Base-by-base conservation (phyloP, 2,797 vertebrate genomes). In the Premnoplex brunnescens region DNA sequence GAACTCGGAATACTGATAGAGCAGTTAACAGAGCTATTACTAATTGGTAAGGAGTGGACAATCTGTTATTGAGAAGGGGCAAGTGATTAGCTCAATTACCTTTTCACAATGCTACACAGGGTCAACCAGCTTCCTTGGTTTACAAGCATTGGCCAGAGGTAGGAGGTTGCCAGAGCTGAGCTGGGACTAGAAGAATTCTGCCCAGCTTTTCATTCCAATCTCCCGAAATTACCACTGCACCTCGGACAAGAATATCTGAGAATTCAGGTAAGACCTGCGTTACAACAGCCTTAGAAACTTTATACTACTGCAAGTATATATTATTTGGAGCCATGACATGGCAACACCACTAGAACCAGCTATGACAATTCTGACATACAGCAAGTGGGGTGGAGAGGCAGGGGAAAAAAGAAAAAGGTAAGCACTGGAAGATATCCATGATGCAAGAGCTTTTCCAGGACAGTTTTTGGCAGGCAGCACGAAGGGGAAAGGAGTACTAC, bases 361-460 rank as follows among this genome's bases (percentile, higher is more conserved):
- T 85, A 15, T 5, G 59, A 63, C 59, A 87, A 58, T 19, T 66
- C 22, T 63, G 52, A 91, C 8, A 30, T 13, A 43, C n/a, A 63
- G 21, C 37, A 51, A 83, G 64, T 1, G 10, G 15, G 8, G n/a
- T 58, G n/a, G 22, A 3, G 5, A 54, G 0, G 4, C 20, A 9
- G 14, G 3, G 5, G 0, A 1, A 23, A 39, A 12, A 24, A 60
- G 9, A 20, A 56, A 41, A 43, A 1, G 4, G 4, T 19, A 77
- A 12, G 24, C 0, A 0, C n/a, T 88, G 24, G n/a, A 81, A 84
- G 24, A 14, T 43, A 24, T 15, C 32, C 18, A 10, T 15, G 41
- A n/a, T 80, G n/a, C 89, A 91, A 67, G 22, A 82, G 54, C 64
- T 72, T 72, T 56, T 55, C 74, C 80, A 52, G n/a, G 59, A 26